phyloP scores from a whole-genome alignment of 1,140 invertebrate species.

The Drosophila pseudoobscura region DNA sequence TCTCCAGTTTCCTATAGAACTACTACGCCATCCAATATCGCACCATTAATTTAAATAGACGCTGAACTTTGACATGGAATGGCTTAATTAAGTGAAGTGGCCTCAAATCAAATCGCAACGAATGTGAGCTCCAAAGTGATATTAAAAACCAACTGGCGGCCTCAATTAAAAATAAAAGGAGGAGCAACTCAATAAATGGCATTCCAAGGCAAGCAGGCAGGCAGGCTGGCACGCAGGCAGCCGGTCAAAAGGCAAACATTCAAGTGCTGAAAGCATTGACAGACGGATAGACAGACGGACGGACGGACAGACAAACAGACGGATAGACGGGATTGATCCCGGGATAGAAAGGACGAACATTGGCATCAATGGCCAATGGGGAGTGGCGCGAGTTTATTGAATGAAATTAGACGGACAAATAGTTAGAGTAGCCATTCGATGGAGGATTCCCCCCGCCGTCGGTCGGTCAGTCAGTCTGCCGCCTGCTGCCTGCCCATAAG shows the following conservation, averaged over 20 bases:
- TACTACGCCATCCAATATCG: too few species aligned
- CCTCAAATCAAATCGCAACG: conserved; percentile 35
- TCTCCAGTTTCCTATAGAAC: too few species aligned
- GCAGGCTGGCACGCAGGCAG: conserved; percentile 4
- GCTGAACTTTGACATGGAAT: conserved; percentile 22
- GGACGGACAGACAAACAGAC: not conserved
- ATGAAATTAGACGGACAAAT: conserved; percentile 71
- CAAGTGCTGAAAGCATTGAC: conserved; percentile 41
- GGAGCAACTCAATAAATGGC: conserved; percentile 59
- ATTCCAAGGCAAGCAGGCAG: conserved; percentile 28
- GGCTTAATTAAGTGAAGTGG: conserved; percentile 44
- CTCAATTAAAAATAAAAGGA: conserved; percentile 66
- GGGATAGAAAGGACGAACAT: conserved; percentile 1
- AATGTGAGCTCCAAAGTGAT: conserved; percentile 38
- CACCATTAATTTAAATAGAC: not conserved
- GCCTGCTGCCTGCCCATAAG: conserved; percentile 34
- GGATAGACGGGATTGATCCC: conserved; percentile 2
- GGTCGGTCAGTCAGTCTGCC: too few species aligned
- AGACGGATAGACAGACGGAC: not conserved
- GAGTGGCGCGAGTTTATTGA: conserved; percentile 60
- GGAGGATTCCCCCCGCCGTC: conserved; percentile 24
- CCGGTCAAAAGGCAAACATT: conserved; percentile 63
- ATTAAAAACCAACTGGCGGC: conserved; percentile 57
- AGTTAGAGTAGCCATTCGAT: conserved; percentile 49
- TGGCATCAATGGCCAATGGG: conserved; percentile 44